These are phyloP conservation scores for Norana najaformis DNA, from an alignment of 2,888 invertebrate genomes.

Conservation along the genomic window DNA sequence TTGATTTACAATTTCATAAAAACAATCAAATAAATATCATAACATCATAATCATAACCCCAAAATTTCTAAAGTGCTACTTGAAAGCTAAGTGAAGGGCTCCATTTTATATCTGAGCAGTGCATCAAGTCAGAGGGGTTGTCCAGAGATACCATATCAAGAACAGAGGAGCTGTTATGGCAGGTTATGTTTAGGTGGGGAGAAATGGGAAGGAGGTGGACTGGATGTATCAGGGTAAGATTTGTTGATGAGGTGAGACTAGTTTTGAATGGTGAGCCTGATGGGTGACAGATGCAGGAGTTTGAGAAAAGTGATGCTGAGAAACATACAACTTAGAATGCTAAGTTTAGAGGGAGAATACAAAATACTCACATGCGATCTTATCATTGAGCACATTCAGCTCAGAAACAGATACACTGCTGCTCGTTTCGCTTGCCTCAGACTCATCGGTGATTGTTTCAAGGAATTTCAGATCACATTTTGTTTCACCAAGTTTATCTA, in stretches of 20 bases:
- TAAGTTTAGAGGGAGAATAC: background rate
- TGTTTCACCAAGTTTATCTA: background rate
- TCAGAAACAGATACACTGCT: background rate
- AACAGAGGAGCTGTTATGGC: background rate
- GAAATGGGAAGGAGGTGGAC: background rate
- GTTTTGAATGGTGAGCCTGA: background rate
- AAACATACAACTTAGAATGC: background rate
- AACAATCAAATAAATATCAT: background rate
- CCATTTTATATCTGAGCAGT: no score
- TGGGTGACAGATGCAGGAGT: background rate
- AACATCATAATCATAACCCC: no score
- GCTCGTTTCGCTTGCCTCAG: background rate
- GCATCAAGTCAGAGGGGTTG: no score
- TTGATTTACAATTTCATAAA: slow-evolving; percentile 8
- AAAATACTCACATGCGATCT: slow-evolving; percentile 16
- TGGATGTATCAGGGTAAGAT: background rate
- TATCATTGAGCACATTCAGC: background rate
- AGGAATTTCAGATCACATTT: slow-evolving; percentile 21
- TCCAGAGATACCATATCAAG: no score
- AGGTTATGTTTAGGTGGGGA: background rate
- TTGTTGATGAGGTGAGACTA: background rate
- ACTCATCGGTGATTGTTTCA: background rate
- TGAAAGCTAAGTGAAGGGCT: no score
- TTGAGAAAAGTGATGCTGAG: background rate
- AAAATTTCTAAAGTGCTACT: no score